Evolutionary conservation across 2,797 vertebrate genomes (phyloP), one percentile per base, ranked within the genome.

Genomic region (Bradypodion ventrale): DNA sequence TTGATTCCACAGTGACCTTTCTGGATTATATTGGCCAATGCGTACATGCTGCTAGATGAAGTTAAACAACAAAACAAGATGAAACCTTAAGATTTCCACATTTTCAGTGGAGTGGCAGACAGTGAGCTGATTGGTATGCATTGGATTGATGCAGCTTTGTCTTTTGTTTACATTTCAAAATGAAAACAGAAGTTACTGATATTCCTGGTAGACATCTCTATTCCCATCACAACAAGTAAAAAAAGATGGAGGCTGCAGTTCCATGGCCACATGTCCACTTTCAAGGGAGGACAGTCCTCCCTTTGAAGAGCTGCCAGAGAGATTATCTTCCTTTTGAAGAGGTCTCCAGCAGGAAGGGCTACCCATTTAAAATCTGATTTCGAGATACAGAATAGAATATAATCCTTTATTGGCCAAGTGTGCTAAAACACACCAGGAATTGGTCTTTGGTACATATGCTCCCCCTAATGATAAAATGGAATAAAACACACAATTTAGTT

Each of bases 141-240:
- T 5, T 66, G 42, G 4, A 2, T 69, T 16, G 8, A 40, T 76
- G 74, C 44, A 74, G 1, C 27, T 76, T 19, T 87, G n/a, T 32
- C 25, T 59, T 13, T 40, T 75, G 25, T 37, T 2, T 83, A 46
- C 32, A 63, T 75, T 65, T 4, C 5, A 32, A 87, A 84, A 19
- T 44, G 79, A 35, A 0, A 78, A 0, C 0, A 2, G 83, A 81
- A 60, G 72, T 73, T 63, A 60, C 0, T 15, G 68, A 3, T 12
- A 68, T 75, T 44, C 44, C 82, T 84, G 77, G 25, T 8, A 80
- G 0, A 2, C n/a, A 46, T 66, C 12, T 7, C 68, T 59, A 42
- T 63, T 65, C 44, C 6, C 59, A 56, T 44, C 19, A 59, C 29
- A 52, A 70, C n/a, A 84, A 52, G 7, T 65, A 37, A 16, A 32